Evolutionary conservation across 2,888 invertebrate species (phyloP).

Genomic region (Tiliacea citrago): DNA sequence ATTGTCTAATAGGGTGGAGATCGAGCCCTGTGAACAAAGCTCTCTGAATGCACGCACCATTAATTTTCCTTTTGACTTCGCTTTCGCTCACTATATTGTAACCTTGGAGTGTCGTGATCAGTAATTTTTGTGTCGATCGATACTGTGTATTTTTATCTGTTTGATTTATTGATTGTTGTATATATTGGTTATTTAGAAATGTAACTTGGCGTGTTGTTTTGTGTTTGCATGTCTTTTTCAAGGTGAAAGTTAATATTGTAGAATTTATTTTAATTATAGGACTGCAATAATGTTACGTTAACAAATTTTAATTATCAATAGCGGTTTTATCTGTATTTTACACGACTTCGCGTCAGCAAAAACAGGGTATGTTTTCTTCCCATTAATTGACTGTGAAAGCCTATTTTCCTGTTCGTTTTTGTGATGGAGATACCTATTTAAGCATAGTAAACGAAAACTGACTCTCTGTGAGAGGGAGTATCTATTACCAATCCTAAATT

Average conservation of each 20-base stretch:
- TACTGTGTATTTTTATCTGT: slow-evolving; percentile 13
- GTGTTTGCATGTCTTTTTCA: slow-evolving; percentile 40
- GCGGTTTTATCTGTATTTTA: not conserved
- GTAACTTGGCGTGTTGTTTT: slow-evolving; percentile 14
- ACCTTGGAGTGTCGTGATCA: slow-evolving; percentile 73
- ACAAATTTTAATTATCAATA: not conserved
- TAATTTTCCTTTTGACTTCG: slow-evolving; percentile 77
- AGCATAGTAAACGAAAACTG: not conserved
- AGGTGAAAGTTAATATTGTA: slow-evolving; percentile 16
- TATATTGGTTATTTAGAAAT: not conserved
- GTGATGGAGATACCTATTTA: not conserved
- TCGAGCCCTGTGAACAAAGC: not conserved
- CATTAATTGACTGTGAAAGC: not conserved
- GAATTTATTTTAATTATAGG: not conserved
- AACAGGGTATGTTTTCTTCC: not conserved
- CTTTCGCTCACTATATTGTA: slow-evolving; percentile 70
- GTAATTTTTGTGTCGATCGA: slow-evolving; percentile 34
- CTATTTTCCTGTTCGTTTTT: not conserved
- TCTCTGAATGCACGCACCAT: slow-evolving; percentile 46
- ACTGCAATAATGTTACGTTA: not conserved
- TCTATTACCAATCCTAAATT: no score
- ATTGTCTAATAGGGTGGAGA: no score
- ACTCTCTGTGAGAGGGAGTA: no score
- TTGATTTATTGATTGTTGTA: slow-evolving; percentile 30
- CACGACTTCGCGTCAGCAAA: not conserved